Evolutionary conservation across 2,113 vertebrate species (phyloP), one percentile per base, ranked within the genome.

Genomic region (Mungos mungo): DNA sequence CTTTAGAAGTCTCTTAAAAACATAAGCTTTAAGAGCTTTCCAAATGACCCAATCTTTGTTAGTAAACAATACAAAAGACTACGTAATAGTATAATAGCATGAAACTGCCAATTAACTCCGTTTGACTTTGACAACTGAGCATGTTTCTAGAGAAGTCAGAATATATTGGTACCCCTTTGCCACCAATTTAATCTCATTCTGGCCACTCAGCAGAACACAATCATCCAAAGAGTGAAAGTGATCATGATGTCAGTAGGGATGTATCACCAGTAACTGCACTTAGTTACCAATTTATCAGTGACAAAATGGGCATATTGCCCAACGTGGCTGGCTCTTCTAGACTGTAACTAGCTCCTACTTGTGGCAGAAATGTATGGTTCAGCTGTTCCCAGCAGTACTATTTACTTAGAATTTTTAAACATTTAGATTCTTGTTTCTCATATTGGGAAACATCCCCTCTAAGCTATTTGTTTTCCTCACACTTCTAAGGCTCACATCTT

Each of bases 161-260:
- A 65, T 60, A 50, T 57, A 71, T 27, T 29, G 71, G 41, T 65
- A 94, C n/a, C 3, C 27, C 9, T 94, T 97, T 92, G 65, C 57
- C 90, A 81, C 76, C 27, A 76, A 84, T 84, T 97, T 60, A 85
- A 81, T 91, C 65, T 72, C 68, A 54, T 69, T 90, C 65, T 88
- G 66, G 10, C 35, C 77, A 69, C 31, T 95, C 77, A 96, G 65
- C 76, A 90, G 66, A 97, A 85, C 94, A 90, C 7, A 93, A 13
- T 1, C 12, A 50, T 45, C 12, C 60, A n/a, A 79, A 79, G 27
- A 90, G 1, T 76, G 21, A 88, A 45, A 77, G 60, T 76, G 38
- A 96, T 54, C 35, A 21, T n/a, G 16, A 69, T 77, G 54, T 79
- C 94, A 89, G 31, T 63, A 52, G 54, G n/a, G 38, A 69, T 57